phyloP scores from a whole-genome alignment of 2,797 vertebrate species.

The Arnoldichthys spilopterus region DNA sequence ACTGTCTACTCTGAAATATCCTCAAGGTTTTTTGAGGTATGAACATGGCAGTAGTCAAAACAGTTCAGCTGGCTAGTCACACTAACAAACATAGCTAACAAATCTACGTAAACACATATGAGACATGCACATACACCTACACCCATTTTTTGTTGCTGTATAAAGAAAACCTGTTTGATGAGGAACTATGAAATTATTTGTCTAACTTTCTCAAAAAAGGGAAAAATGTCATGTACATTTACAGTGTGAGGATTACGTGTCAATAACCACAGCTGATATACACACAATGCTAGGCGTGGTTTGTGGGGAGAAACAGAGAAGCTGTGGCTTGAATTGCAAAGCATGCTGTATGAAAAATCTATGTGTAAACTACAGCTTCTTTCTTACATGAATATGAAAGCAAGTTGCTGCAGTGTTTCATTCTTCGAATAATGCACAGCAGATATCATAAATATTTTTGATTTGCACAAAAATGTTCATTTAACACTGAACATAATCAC shows the following conservation, averaged over 20 bases:
- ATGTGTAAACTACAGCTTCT: not conserved
- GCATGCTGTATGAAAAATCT: not conserved
- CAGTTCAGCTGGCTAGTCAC: too few species aligned
- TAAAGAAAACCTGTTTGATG: not conserved
- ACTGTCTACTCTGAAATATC: too few species aligned
- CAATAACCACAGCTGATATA: not conserved
- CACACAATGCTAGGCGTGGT: not conserved
- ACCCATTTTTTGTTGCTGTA: not conserved
- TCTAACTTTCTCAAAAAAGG: not conserved
- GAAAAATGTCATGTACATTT: slow-evolving; percentile 1
- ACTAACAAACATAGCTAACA: too few species aligned
- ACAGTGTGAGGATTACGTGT: slow-evolving; percentile 8
- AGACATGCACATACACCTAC: not conserved
- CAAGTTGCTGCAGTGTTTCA: not conserved
- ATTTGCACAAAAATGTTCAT: not conserved
- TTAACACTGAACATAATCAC: not conserved
- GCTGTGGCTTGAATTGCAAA: slow-evolving; percentile 4
- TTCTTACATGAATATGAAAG: not conserved
- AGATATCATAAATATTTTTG: not conserved
- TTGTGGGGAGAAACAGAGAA: not conserved
- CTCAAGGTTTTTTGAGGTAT: too few species aligned
- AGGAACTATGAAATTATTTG: not conserved
- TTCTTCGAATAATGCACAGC: not conserved
- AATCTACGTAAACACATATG: too few species aligned
- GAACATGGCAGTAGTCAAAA: too few species aligned